Evolutionary conservation across 2,888 invertebrate species (phyloP), one percentile per base, ranked within the genome.

Genomic region (Deroplatys truncata): DNA sequence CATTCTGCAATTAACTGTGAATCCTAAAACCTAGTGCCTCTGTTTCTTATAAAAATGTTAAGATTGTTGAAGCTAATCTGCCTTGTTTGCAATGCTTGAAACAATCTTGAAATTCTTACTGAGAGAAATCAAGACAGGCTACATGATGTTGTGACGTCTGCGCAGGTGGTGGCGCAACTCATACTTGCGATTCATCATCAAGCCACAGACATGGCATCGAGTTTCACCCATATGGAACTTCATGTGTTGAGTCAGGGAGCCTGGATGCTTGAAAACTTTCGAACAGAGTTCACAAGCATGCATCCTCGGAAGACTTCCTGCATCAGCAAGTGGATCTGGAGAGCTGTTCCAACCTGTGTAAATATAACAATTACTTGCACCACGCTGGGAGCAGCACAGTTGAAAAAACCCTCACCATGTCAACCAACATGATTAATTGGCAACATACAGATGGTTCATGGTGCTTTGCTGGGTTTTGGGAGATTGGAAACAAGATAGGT

Each of bases 171-270:
- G 72, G 15, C 88, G 86, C 13, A 91, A 88, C 84, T 91, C 91
- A 56, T 91, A 91, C 84, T 88, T 91, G 49, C 91, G 87, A 90
- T 89, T 91, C 89, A 91, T 84, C 43, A 86, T 84, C 83, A 86
- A 31, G 28, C 31, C n/a, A 72, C 94, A 94, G 90, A 94, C 93
- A 89, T 93, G 93, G 92, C 94, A 94, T 92, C 93, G 93, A 90
- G 94, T 94, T 91, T 93, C 93, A 86, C 94, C 94, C 91, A 93
- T 93, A 92, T 94, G 94, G 92, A 93, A 93, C 91, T 94, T 94
- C 43, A 56, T 82, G 83, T 90, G 90, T 29, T 88, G 87, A 10
- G 82, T 35, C 88, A 90, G 85, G 13, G 91, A 91, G 35, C 90
- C 89, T n/a, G 89, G 89, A 82, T 91, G 90, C 82, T 88, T 91